Evolutionary conservation across 2,888 invertebrate species (phyloP).

Genomic region (Aspidiotus rigidus): DNA sequence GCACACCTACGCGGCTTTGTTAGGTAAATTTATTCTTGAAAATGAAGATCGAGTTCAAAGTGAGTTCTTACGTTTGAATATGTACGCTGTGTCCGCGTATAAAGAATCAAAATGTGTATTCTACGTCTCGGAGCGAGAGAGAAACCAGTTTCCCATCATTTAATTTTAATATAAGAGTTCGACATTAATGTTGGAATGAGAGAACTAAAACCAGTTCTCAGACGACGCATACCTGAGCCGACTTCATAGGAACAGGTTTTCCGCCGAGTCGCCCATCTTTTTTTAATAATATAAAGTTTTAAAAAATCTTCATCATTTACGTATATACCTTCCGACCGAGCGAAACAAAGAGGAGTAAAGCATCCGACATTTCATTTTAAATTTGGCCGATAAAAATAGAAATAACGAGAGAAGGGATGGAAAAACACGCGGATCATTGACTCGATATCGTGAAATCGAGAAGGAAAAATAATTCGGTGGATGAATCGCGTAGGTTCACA

Average conservation of each 20-base stretch:
- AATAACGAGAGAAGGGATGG: background rate
- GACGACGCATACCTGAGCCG: slow-evolving; percentile 31
- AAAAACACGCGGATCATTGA: background rate
- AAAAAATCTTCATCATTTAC: background rate
- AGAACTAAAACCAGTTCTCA: slow-evolving; percentile 27
- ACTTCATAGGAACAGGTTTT: slow-evolving; percentile 21
- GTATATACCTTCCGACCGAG: background rate
- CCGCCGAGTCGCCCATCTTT: slow-evolving; percentile 13
- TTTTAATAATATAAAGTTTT: background rate
- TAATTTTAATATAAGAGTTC: slow-evolving; percentile 30
- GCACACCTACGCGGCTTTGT: background rate
- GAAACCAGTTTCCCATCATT: slow-evolving; percentile 28
- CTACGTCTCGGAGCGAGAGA: slow-evolving; percentile 9
- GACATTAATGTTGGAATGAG: slow-evolving; percentile 21
- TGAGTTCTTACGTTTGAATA: background rate
- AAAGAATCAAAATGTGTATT: slow-evolving; percentile 11
- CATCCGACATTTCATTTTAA: background rate
- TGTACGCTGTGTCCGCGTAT: background rate
- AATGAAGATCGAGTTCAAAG: background rate
- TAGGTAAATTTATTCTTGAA: background rate
- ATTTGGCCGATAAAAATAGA: background rate
- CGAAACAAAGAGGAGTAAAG: background rate
- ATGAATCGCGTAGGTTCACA: too few species aligned
- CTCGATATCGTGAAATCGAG: too few species aligned
- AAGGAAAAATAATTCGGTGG: too few species aligned